Evolutionary conservation across 2,113 vertebrate genomes (phyloP).

Genomic region (Brachypodius melanocephalos): DNA sequence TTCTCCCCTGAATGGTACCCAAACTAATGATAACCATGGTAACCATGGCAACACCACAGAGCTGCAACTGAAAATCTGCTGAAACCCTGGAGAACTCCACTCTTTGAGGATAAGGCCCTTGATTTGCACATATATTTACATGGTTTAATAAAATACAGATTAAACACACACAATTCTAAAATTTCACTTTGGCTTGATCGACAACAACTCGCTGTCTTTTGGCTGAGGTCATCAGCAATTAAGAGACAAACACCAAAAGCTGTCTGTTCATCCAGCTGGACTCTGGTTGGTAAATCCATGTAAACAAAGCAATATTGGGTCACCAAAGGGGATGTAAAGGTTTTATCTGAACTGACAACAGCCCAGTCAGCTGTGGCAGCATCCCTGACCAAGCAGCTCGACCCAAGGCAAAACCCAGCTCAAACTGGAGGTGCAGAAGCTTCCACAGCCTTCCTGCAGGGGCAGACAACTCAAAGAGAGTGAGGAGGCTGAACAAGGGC

Average conservation of each 20-base stretch:
- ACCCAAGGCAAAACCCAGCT: neutral
- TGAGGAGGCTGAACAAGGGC: neutral
- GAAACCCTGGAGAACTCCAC: neutral
- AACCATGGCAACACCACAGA: neutral
- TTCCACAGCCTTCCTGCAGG: neutral
- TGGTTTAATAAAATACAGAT: neutral
- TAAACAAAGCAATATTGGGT: neutral
- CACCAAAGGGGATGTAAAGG: neutral
- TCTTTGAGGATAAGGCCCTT: neutral
- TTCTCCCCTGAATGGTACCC: neutral
- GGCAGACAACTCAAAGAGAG: neutral
- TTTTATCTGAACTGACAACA: neutral
- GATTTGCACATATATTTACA: constrained; percentile 18
- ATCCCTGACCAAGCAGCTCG: neutral
- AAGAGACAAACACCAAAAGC: neutral
- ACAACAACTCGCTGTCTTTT: neutral
- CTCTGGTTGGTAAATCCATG: neutral
- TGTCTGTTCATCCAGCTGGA: neutral
- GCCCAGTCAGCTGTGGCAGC: neutral
- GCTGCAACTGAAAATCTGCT: neutral
- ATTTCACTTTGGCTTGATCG: neutral
- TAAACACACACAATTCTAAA: neutral
- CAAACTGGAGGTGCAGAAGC: neutral
- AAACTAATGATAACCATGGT: neutral
- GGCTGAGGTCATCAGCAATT: neutral